Percentiles rank a stretch among this genome's conserved stretches.
Evolutionary conservation across 2,113 vertebrate species (phyloP).

Genomic region (Ammodramus savannarum): DNA sequence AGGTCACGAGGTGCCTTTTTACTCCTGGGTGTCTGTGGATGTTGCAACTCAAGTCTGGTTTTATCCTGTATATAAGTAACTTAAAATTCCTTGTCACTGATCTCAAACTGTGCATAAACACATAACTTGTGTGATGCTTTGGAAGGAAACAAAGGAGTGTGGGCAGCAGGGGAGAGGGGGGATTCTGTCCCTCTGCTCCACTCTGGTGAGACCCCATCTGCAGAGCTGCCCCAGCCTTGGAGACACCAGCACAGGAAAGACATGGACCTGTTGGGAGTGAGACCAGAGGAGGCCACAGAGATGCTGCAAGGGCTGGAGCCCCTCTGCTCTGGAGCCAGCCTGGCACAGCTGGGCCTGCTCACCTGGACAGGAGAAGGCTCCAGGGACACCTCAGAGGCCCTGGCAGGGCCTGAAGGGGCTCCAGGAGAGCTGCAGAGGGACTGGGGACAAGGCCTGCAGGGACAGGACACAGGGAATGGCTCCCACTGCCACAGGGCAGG

Average conservation of each 20-base stretch:
- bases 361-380: not conserved
- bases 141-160: not conserved
- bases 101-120: rapidly evolving
- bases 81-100: not conserved
- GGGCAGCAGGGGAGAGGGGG: not conserved
- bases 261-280: not conserved
- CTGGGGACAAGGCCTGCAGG: not conserved
- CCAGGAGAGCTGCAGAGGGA: not conserved
- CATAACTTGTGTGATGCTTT: not conserved
- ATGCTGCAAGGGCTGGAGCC: not conserved
- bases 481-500: no score
- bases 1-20: not conserved
- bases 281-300: not conserved
- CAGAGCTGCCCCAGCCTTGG: not conserved
- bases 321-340: not conserved
- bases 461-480: not conserved
- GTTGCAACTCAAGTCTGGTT: not conserved
- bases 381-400: not conserved
- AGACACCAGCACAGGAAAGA: not conserved
- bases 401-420: not conserved
- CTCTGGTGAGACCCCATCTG: not conserved
- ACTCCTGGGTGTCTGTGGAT: not conserved
- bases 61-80: not conserved
- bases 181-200: not conserved
- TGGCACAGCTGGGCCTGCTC: not conserved